Evolutionary conservation across 2,797 vertebrate genomes (phyloP).

Genomic region (Acipenser transmontanus): DNA sequence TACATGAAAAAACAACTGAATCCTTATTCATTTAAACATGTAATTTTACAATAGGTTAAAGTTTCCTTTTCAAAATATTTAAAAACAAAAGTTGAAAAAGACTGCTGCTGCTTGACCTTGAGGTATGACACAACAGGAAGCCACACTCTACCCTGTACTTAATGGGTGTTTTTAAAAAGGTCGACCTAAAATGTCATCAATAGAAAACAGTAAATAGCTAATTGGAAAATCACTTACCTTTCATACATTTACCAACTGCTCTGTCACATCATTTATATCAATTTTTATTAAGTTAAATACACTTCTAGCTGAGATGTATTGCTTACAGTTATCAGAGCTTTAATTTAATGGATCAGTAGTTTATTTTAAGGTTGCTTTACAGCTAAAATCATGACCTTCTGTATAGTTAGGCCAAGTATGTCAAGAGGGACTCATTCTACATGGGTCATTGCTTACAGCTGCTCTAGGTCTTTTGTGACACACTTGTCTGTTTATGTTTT

Average conservation of each 20-base stretch:
- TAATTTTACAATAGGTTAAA: too few relatives aligned
- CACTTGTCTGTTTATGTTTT: neutral
- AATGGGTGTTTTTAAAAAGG: neutral
- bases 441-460: neutral
- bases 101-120: too few relatives aligned
- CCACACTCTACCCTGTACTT: too few relatives aligned
- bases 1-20: neutral
- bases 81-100: too few relatives aligned
- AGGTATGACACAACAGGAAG: too few relatives aligned
- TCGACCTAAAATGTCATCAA: neutral
- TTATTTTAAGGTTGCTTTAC: neutral
- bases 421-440: neutral
- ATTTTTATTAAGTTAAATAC: neutral
- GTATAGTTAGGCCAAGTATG: neutral
- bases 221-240: neutral
- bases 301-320: neutral
- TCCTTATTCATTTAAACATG: too few relatives aligned
- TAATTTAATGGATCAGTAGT: constrained; percentile 4
- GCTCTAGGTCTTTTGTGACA: neutral
- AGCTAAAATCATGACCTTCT: neutral
- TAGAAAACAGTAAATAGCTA: neutral
- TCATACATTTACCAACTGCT: neutral
- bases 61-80: too few relatives aligned
- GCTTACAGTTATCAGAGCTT: neutral
- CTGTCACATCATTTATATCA: neutral